Evolutionary conservation across 2,888 invertebrate species (phyloP), one percentile per base, ranked within the genome.

Genomic region (Ormyrus pomaceus): DNA sequence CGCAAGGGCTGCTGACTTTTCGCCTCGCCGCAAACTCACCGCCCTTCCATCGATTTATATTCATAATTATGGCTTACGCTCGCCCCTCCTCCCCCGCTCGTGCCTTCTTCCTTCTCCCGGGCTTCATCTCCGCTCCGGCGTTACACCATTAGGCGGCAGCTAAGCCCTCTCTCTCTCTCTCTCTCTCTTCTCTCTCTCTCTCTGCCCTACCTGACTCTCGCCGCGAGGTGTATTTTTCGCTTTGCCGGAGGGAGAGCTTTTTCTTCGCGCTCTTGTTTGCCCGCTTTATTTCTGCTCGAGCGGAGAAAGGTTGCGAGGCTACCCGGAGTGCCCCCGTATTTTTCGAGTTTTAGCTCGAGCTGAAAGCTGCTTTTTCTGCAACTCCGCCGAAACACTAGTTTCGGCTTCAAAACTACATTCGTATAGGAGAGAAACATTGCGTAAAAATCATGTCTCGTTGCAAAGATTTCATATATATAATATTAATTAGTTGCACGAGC

Each of bases 41-140:
- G 61, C 75, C 75, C 78, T 70, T 74, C 82, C 86, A 84, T 86
- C 88, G 86, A 89, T 88, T 88, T 88, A 88, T 89, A 89, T 88
- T 88, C 88, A 88, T 88, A 89, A 89, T 88, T 88, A 87, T 87
- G 82, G 80, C 79, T 68, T 84, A 19, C 80, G 61, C 51, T 50
- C 82, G 66, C 62, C 62, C 61, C 61, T 48, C 56, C 66, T 34
- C 62, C 34, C 61, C 45, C 56, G 61, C n/a, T 66, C 7, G 4
- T 11, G 10, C 58, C 10, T 34, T n/a, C 10, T 53, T 50, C 59
- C 51, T 59, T 66, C 51, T 50, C 8, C 45, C 55, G 19, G 45
- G 13, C 48, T 61, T 46, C 61, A 66, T 59, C 68, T 68, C 68
- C 34, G 59, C 51, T 59, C 51, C 61, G 51, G 51, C 34, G 45